Conservation (phyloP, 2,888 invertebrate genomes). For the Leptogaster cylindrica region DNA sequence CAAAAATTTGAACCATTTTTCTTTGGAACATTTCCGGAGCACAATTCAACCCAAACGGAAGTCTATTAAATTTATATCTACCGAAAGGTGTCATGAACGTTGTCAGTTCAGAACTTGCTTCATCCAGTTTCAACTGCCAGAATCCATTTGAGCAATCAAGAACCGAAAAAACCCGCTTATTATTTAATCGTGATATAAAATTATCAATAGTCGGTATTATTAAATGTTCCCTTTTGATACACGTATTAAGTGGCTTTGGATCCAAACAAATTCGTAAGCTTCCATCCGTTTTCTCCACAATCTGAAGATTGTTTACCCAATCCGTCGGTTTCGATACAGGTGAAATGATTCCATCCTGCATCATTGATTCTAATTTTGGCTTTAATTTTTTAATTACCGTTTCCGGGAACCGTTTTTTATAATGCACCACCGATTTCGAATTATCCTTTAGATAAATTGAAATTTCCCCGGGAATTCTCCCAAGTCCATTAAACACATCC, state of each 20-base stretch:
- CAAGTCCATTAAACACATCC: too few species aligned
- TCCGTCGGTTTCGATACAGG: slow-evolving; percentile 48
- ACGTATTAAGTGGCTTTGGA: too few species aligned
- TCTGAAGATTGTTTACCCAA: slow-evolving; percentile 49
- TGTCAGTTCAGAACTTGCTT: slow-evolving; percentile 47
- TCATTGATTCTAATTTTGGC: slow-evolving; percentile 45
- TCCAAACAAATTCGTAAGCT: too few species aligned
- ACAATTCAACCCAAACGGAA: slow-evolving; percentile 48
- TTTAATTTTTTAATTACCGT: slow-evolving; percentile 47
- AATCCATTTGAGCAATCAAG: slow-evolving; percentile 41
- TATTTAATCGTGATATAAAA: slow-evolving; percentile 40
- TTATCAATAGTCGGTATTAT: slow-evolving; percentile 51
- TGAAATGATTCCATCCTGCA: slow-evolving; percentile 46
- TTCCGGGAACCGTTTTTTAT: too few species aligned
- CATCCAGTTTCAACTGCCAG: slow-evolving; percentile 48
- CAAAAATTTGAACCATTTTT: slow-evolving; percentile 46
- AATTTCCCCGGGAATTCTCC: too few species aligned
- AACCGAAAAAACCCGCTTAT: slow-evolving; percentile 46
- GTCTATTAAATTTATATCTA: slow-evolving; percentile 46
- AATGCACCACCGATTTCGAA: slow-evolving; percentile 47
- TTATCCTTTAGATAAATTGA: slow-evolving; percentile 46
- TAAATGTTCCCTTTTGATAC: slow-evolving; percentile 51
- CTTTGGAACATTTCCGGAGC: slow-evolving; percentile 50
- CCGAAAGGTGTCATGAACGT: slow-evolving; percentile 50
- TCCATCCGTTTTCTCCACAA: too few species aligned